A percentile compares a stretch with the other conserved stretches of the same genome.
Evolutionary conservation across 2,113 vertebrate genomes (phyloP).

Genomic region (Leptobrachium ailaonicum): DNA sequence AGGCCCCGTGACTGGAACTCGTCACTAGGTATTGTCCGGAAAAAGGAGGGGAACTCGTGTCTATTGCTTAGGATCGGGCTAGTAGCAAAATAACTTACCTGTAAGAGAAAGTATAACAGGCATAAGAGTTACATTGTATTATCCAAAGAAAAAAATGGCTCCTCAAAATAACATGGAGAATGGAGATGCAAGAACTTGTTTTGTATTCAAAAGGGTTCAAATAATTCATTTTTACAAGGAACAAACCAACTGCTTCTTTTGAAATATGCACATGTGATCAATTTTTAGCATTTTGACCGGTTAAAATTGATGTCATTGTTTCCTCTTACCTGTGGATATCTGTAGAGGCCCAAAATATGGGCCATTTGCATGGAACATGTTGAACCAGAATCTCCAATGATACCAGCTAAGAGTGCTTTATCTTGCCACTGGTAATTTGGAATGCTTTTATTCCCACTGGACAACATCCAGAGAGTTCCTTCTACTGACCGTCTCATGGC

Average conservation of each 20-base stretch:
- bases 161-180: too few species aligned
- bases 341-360: slow-evolving; percentile 4
- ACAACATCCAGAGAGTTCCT: background rate
- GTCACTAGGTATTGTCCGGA: slow-evolving; percentile 59
- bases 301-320: too few species aligned
- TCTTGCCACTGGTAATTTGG: background rate
- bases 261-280: too few species aligned
- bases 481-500: background rate
- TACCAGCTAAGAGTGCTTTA: background rate
- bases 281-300: too few species aligned
- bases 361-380: slow-evolving; percentile 2
- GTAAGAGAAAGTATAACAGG: background rate
- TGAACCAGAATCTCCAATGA: background rate
- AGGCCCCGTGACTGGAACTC: slow-evolving; percentile 44
- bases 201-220: too few species aligned
- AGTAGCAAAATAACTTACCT: slow-evolving; percentile 38
- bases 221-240: too few species aligned
- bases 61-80: slow-evolving; percentile 36
- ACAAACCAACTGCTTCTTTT: too few species aligned
- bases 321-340: background rate
- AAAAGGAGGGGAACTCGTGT: slow-evolving; percentile 53
- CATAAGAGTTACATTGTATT: too few species aligned
- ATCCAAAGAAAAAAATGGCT: too few species aligned
- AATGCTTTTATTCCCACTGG: background rate
- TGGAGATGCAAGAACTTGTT: too few species aligned